Conservation (phyloP, 2,113 vertebrate species). For the Apaloderma vittatum region DNA sequence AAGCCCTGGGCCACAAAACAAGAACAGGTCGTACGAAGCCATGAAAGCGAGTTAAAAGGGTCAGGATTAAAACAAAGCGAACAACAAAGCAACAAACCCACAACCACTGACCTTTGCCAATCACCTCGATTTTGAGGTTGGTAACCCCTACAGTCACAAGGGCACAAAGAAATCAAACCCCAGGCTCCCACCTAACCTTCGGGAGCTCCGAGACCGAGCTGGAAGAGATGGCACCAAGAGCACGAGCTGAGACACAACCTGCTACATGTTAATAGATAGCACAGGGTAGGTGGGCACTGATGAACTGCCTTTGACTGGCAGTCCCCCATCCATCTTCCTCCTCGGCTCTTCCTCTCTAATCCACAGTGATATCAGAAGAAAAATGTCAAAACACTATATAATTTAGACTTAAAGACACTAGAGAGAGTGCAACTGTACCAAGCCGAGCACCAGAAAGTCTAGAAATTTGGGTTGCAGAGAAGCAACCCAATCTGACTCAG, state of each 20-base stretch:
- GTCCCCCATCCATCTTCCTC: not conserved
- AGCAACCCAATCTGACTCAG: not conserved
- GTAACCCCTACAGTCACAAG: not conserved
- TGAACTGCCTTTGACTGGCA: not conserved
- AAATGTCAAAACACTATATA: not conserved
- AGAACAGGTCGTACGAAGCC: not conserved
- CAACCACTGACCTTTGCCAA: not conserved
- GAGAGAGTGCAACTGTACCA: not conserved
- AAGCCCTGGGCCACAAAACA: not conserved
- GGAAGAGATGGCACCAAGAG: not conserved
- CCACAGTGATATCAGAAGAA: not conserved
- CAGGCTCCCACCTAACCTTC: not conserved
- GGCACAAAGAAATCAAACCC: not conserved
- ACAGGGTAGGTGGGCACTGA: not conserved
- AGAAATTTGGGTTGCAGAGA: not conserved
- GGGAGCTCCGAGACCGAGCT: fast-evolving
- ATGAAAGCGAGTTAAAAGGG: not conserved
- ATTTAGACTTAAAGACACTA: not conserved
- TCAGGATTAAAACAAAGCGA: not conserved
- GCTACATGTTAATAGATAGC: fast-evolving
- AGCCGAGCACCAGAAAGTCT: not conserved
- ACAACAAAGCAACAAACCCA: not conserved
- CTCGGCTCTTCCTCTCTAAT: not conserved
- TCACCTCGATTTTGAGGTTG: not conserved
- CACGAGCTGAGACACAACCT: not conserved